A percentile compares a stretch with the other conserved stretches of the same genome.
Evolutionary conservation across 2,888 invertebrate species (phyloP).

Genomic region (Busseola fusca): DNA sequence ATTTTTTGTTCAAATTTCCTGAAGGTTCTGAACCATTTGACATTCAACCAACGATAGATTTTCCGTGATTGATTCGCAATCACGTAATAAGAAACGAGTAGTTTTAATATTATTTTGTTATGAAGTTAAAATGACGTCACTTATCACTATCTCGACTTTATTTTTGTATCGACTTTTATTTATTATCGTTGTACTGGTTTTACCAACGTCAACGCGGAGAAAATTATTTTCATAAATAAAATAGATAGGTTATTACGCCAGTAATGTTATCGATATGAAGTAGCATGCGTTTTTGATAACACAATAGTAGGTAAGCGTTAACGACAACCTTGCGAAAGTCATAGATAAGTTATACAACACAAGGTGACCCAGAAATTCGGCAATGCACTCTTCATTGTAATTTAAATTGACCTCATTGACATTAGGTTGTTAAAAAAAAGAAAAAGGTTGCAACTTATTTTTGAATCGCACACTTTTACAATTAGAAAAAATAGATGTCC

Average conservation of each 20-base stretch:
- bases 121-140: background rate
- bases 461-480: background rate
- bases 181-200: constrained; percentile 22
- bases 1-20: background rate
- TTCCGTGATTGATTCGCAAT: background rate
- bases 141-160: background rate
- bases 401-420: constrained; percentile 56
- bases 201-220: constrained; percentile 12
- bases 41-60: background rate
- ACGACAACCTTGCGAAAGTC: constrained; percentile 68
- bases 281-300: constrained; percentile 39
- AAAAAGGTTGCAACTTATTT: constrained; percentile 27
- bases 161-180: constrained; percentile 1
- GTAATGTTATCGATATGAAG: constrained; percentile 34
- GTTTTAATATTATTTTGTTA: background rate
- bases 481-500: background rate
- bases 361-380: constrained; percentile 71
- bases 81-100: background rate
- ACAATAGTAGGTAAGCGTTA: constrained; percentile 41
- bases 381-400: constrained; percentile 51
- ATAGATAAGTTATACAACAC: constrained; percentile 63
- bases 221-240: constrained; percentile 24
- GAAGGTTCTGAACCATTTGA: background rate
- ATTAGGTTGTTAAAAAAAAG: constrained; percentile 23
- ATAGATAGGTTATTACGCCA: constrained; percentile 7